Evolutionary conservation across 2,888 invertebrate genomes (phyloP).

Genomic region (Nemotelus pantherinus): DNA sequence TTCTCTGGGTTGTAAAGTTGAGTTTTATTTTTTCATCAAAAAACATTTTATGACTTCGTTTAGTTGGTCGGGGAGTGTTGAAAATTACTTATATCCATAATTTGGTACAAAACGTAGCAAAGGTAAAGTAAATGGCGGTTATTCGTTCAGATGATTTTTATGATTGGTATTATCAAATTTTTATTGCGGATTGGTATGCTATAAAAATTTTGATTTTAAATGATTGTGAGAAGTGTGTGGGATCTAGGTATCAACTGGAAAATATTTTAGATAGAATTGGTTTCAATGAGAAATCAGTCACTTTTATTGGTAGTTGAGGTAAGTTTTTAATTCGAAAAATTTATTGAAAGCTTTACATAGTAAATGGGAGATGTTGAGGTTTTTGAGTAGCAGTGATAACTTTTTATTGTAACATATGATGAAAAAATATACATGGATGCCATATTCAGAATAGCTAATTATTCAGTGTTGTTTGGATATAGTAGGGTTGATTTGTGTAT

Average conservation of each 20-base stretch:
- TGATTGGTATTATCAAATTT: conserved; percentile 36
- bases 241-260: background rate
- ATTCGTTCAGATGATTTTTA: conserved; percentile 31
- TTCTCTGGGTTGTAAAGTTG: background rate
- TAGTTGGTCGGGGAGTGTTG: conserved; percentile 24
- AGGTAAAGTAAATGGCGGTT: background rate
- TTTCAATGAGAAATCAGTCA: too few species aligned
- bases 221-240: conserved; percentile 15
- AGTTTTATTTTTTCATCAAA: background rate
- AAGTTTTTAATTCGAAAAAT: too few species aligned
- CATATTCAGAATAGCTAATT: too few species aligned
- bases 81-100: conserved; percentile 32
- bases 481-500: too few species aligned
- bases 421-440: too few species aligned
- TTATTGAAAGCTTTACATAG: too few species aligned
- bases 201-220: background rate
- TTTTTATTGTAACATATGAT: too few species aligned
- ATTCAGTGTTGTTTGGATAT: too few species aligned
- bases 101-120: background rate
- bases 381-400: too few species aligned
- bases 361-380: too few species aligned
- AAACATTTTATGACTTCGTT: conserved; percentile 32
- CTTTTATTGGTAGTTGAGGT: too few species aligned
- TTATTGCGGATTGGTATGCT: background rate
- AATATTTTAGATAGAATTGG: too few species aligned